Base-by-base conservation (phyloP, 1,140 invertebrate species). In the Heterodera schachtii region DNA sequence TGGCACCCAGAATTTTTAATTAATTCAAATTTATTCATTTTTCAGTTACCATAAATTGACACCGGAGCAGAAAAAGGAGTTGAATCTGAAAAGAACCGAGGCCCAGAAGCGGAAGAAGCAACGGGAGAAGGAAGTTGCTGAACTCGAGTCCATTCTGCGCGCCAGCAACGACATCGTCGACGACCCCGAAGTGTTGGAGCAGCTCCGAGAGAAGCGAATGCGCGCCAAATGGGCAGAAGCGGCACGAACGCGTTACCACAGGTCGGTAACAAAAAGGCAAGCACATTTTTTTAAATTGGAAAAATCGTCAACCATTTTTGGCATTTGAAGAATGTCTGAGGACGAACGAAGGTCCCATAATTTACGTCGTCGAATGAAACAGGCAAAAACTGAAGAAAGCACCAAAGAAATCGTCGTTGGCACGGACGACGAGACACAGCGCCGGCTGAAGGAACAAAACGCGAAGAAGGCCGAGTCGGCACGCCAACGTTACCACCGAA, bases 61-160 rank as follows among this genome's bases (percentile, higher is more conserved):
- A 67, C 74, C 78, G 16, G 85, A 87, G 31, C 80, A 85, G 69
- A 85, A 85, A 64, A 85, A 85, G 71, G 82, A 75, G 21, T 73
- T 85, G 44, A 85, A 85, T 70, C 46, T 85, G 16, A 85, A 85
- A 60, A 21, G 84, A 44, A 85, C 84, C 19, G 71, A 83, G 57
- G 84, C 84, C n/a, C 84, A 85, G 66, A 85, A 86, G 57, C 64
- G 85, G 13, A 85, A 85, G 60, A 80, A 84, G 44, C 85, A 86
- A 75, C 67, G 84, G 11, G 84, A 85, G 66, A 79, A 80, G 67
- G 84, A 85, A 60, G 71, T 85, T 77, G 81, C 80, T 46, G 85
- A 85, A 75, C 73, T 85, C 1, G 84, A 85, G 66, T 41, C 82
- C 21, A 86, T 85, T 44, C 69, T 85, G 21, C 74, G 84, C 16